Evolutionary conservation across 1,140 invertebrate species (phyloP), one percentile per base, ranked within the genome.

Genomic region (Sycobia sp.): DNA sequence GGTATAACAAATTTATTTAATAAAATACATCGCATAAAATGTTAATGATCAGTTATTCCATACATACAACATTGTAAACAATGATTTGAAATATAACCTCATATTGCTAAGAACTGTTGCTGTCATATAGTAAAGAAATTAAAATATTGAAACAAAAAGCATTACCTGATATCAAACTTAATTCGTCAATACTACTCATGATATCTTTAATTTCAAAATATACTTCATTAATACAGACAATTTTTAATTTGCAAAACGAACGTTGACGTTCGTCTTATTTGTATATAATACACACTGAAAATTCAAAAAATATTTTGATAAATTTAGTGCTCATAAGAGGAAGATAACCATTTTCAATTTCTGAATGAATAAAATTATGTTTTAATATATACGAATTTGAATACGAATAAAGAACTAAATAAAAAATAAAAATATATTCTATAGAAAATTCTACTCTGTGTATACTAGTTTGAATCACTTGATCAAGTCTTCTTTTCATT

Each of bases 101-200:
- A 50, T 29, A 41, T 39, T 18, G 18, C 18, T 23, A 1, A 47
- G 1, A 36, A 58, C 25, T n/a, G 18, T 49, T 36, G n/a, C 0
- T 23, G 29, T 23, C 25, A 5, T 36, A 39, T 7, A 46, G 29
- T 2, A 51, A 7, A 22, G 11, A 27, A n/a, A 25, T 49, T 38
- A 25, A 25, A 16, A 23, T n/a, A n/a, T n/a, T n/a, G n/a, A n/a
- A n/a, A n/a, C n/a, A 11, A 22, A 20, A 20, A 11, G 20, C 49
- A 20, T 67, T 66, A 74, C 73, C 70, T n/a, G 70, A 73, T 39
- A 74, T 56, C 20, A 68, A 60, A 56, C 68, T 72, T 13, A 67
- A 56, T 65, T 75, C 72, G 16, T 53, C 63, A 14, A 68, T 68
- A 38, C 59, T 67, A 58, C 34, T 70, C 71, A 74, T 74, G n/a